phyloP scores from a whole-genome alignment of 2,797 vertebrate species.

The Aphelocoma californica region DNA sequence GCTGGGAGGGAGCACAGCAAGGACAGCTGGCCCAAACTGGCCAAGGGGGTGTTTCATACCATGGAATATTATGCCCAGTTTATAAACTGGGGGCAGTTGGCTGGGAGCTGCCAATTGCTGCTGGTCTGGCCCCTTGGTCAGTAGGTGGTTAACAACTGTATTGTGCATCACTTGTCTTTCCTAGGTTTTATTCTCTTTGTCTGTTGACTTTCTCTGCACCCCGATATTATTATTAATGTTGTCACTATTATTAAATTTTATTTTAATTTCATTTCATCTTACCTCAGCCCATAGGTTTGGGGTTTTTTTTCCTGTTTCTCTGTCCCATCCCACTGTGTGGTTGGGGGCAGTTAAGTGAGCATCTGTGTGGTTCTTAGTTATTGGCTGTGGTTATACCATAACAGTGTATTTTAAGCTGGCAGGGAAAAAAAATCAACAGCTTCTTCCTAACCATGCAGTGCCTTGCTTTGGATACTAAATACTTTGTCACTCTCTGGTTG shows the following conservation, averaged over 20 bases:
- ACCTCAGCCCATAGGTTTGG: background rate
- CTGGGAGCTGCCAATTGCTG: background rate
- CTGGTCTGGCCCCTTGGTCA: background rate
- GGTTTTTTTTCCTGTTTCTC: background rate
- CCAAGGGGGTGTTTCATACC: background rate
- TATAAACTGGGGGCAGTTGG: background rate
- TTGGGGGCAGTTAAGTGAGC: background rate
- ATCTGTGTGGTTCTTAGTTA: background rate
- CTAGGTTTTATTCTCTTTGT: background rate
- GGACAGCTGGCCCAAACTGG: background rate
- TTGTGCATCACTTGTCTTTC: background rate
- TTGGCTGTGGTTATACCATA: background rate
- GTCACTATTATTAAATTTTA: background rate
- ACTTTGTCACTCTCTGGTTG: background rate
- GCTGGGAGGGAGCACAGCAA: background rate
- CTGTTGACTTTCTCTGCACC: background rate
- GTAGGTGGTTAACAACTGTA: background rate
- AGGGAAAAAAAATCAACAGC: background rate
- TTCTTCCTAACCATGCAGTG: background rate
- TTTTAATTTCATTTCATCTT: background rate
- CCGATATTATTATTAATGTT: background rate
- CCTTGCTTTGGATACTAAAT: background rate
- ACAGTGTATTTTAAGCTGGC: background rate
- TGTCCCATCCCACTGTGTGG: no score
- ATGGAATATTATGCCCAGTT: background rate